Evolutionary conservation across 1,140 invertebrate species (phyloP), one percentile per base, ranked within the genome.

Genomic region (Nixonia krombeini): DNA sequence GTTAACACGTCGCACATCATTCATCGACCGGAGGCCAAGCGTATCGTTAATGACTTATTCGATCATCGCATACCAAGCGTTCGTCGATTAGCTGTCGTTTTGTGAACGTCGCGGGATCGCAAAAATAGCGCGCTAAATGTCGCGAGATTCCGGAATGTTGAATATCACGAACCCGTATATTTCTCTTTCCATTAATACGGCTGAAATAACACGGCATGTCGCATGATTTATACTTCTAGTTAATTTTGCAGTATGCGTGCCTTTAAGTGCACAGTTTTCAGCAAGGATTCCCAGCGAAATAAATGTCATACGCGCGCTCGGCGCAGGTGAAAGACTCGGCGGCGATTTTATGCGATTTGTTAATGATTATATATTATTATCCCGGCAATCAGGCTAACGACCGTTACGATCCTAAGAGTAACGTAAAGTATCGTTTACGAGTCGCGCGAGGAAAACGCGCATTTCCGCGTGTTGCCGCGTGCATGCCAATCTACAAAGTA

Each of bases 341-440:
- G 47, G 50, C 47, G 49, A 66, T 58, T 58, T 66, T 58, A 66
- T 66, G 53, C 62, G 55, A 66, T 66, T 66, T 66, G 63, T 59
- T 66, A 66, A 66, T 66, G 56, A 66, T 66, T 66, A 59, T 52
- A 66, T 66, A 59, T 66, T 66, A 59, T 66, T 66, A 66, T 44
- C 47, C 17, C 41, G 38, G 62, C 42, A 66, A 66, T 66, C 55
- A 66, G 44, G 49, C 42, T 53, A 65, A 65, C 62, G 53, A 65
- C 49, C 47, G 53, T 58, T 47, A 65, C 52, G 49, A 53, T 66
- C 62, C 38, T 42, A 49, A 42, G 55, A 58, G 55, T 58, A 38
- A 57, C 62, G 62, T 58, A 57, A 66, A 53, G 49, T 58, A 49
- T 66, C 53, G 49, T 52, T 58, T 52, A 46, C 51, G 62, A 57